A percentile compares a stretch with the other conserved stretches of the same genome.
Conservation (phyloP, 2,113 vertebrate genomes). For the Lagopus leucura region DNA sequence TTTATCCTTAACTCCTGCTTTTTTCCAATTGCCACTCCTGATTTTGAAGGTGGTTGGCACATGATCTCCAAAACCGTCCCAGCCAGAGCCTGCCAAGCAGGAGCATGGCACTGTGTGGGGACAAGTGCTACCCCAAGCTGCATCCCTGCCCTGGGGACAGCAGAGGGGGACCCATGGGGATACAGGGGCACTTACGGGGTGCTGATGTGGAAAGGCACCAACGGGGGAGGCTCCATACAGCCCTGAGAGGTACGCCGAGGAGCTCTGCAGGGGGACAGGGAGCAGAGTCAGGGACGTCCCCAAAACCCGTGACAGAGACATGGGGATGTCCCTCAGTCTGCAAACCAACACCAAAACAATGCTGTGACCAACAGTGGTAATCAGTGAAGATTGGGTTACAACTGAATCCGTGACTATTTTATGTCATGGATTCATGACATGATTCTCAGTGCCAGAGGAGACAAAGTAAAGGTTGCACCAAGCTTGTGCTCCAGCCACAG, state of each 20-base stretch:
- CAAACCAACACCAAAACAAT: rapidly evolving
- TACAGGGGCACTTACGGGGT: constrained; percentile 80
- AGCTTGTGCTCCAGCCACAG: rapidly evolving
- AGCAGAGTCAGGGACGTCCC: background rate
- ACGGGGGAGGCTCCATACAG: constrained; percentile 85
- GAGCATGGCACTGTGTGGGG: background rate
- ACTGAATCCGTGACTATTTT: background rate
- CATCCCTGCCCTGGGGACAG: background rate
- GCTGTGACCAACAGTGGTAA: background rate
- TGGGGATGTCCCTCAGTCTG: background rate
- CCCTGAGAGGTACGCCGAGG: constrained; percentile 88
- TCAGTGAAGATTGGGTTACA: background rate
- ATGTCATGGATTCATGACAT: no score
- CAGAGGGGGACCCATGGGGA: background rate
- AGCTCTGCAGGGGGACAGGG: constrained; percentile 81
- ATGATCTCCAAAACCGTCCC: background rate
- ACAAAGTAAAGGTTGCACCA: background rate
- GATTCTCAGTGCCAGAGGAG: background rate
- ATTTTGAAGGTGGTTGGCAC: background rate
- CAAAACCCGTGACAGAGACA: background rate
- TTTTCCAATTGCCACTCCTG: background rate
- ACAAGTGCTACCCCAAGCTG: background rate
- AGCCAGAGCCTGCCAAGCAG: background rate
- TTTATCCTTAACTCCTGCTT: background rate
- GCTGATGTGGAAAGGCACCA: constrained; percentile 84